Percentiles rank a stretch among this genome's conserved stretches.
Evolutionary conservation across 1,140 invertebrate species (phyloP).

Genomic region (Elysia chlorotica): DNA sequence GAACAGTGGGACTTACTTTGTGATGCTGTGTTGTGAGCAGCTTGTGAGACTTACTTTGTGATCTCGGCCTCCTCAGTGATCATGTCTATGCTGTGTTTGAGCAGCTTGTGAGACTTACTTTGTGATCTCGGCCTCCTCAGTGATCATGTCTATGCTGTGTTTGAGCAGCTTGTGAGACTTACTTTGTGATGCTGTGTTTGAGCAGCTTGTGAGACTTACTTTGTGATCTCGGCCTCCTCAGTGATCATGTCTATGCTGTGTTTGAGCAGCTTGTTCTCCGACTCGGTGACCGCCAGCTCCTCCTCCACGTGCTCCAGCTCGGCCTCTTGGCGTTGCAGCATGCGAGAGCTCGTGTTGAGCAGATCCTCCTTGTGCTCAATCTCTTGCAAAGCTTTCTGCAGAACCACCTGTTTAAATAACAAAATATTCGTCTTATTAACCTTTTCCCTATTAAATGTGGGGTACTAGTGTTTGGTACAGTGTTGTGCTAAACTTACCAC

Average conservation of each 20-base stretch:
- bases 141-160: slow-evolving; percentile 46
- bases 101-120: too few species aligned
- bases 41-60: too few species aligned
- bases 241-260: slow-evolving; percentile 47
- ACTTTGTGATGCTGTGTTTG: slow-evolving; percentile 47
- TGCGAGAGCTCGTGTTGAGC: slow-evolving; percentile 44
- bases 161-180: slow-evolving; percentile 45
- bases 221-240: slow-evolving; percentile 42
- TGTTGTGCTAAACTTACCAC: too few species aligned
- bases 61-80: slow-evolving; percentile 45
- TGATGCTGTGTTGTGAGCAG: too few species aligned
- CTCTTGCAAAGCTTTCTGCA: slow-evolving; percentile 51
- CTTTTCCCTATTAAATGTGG: too few species aligned
- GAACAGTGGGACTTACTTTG: too few species aligned
- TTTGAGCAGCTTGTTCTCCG: slow-evolving; percentile 50
- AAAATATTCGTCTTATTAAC: not conserved
- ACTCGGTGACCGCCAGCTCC: slow-evolving; percentile 46
- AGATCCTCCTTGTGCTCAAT: slow-evolving; percentile 51
- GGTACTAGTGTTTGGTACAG: too few species aligned
- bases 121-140: slow-evolving; percentile 40
- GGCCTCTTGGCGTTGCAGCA: slow-evolving; percentile 47
- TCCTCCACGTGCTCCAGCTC: slow-evolving; percentile 46
- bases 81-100: slow-evolving; percentile 49
- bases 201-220: slow-evolving; percentile 51
- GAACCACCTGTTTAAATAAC: slow-evolving; percentile 40